phyloP scores from a whole-genome alignment of 2,113 vertebrate genomes.

The Tragelaphus strepsiceros region DNA sequence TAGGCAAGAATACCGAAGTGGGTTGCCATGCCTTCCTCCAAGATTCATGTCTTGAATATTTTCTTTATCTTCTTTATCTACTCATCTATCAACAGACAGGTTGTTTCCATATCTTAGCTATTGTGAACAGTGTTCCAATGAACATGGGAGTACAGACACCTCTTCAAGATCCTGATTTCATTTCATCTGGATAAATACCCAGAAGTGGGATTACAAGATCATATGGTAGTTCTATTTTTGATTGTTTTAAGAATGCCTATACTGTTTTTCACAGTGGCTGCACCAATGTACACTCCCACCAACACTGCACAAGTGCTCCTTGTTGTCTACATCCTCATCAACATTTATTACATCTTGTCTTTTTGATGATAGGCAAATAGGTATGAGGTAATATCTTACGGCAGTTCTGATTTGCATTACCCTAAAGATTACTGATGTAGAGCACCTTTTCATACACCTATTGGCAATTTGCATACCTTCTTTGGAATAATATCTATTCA shows the following conservation, averaged over 20 bases:
- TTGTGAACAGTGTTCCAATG: background rate
- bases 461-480: background rate
- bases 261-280: background rate
- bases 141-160: background rate
- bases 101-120: background rate
- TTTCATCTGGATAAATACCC: background rate
- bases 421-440: background rate
- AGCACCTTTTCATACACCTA: background rate
- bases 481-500: background rate
- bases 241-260: background rate
- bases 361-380: background rate
- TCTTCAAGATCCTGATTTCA: background rate
- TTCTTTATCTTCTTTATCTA: background rate
- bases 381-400: background rate
- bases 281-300: background rate
- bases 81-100: background rate
- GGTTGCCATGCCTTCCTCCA: background rate
- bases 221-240: background rate
- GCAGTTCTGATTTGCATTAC: background rate
- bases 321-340: background rate
- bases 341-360: background rate
- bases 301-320: background rate
- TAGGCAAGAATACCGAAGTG: background rate
- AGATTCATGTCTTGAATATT: background rate
- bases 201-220: background rate